Conservation (phyloP, 2,113 vertebrate species). For the Grus americana region DNA sequence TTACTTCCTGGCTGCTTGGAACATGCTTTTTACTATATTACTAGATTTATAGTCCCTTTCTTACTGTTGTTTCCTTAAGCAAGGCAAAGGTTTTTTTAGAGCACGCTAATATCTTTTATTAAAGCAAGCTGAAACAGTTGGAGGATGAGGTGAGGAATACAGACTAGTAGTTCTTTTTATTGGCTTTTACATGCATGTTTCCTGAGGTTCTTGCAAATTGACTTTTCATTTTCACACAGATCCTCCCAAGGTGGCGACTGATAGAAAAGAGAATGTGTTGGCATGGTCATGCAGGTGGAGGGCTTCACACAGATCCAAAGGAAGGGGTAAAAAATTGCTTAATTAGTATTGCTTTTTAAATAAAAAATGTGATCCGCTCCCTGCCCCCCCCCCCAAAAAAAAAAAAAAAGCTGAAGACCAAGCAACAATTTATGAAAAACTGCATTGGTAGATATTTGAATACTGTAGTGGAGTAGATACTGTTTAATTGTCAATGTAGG, state of each 20-base stretch:
- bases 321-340: slow-evolving; percentile 85
- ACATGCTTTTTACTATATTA: neutral
- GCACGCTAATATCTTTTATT: neutral
- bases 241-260: slow-evolving; percentile 75
- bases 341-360: neutral
- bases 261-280: slow-evolving; percentile 88
- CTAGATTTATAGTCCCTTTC: neutral
- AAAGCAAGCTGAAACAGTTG: neutral
- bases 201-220: slow-evolving; percentile 15
- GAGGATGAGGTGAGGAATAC: neutral
- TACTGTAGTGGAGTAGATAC: neutral
- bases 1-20: neutral
- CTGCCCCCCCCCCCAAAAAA: neutral
- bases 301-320: slow-evolving; percentile 91
- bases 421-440: neutral
- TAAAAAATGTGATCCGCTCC: neutral
- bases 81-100: neutral
- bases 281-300: slow-evolving; percentile 92
- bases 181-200: neutral
- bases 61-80: neutral
- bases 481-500: neutral
- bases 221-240: slow-evolving; percentile 71
- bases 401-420: neutral
- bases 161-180: neutral
- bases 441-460: neutral